Evolutionary conservation across 2,797 vertebrate species (phyloP).

Genomic region (Sparus aurata): DNA sequence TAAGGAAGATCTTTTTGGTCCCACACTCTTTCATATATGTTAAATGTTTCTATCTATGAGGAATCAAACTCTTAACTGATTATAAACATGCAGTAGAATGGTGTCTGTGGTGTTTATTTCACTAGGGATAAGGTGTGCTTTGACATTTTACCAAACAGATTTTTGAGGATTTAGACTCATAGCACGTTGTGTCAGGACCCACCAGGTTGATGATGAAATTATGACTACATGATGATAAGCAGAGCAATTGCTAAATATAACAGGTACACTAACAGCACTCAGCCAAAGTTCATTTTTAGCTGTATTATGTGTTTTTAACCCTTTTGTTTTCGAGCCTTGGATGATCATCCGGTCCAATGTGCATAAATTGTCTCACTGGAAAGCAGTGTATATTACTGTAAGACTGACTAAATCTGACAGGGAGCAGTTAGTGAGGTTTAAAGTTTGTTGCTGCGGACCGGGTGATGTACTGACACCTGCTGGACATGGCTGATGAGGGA

Average conservation of each 20-base stretch:
- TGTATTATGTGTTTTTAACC: neutral
- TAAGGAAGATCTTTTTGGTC: neutral
- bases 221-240: neutral
- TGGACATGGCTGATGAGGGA: slow-evolving; percentile 26
- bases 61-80: neutral
- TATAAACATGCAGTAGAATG: neutral
- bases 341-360: neutral
- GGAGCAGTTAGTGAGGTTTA: neutral
- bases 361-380: neutral
- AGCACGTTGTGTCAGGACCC: neutral
- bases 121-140: neutral
- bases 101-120: neutral
- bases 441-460: slow-evolving; percentile 17
- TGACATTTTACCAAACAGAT: neutral
- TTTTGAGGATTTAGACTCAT: neutral
- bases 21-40: neutral
- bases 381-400: neutral
- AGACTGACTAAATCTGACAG: slow-evolving; percentile 1
- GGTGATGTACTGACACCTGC: slow-evolving; percentile 51
- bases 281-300: slow-evolving; percentile 29
- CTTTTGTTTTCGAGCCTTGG: neutral
- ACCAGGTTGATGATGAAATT: neutral
- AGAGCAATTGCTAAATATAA: neutral
- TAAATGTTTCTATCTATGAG: neutral
- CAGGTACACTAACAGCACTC: neutral